Base-by-base conservation (phyloP, 2,888 invertebrate species). In the Protodeltote pygarga region DNA sequence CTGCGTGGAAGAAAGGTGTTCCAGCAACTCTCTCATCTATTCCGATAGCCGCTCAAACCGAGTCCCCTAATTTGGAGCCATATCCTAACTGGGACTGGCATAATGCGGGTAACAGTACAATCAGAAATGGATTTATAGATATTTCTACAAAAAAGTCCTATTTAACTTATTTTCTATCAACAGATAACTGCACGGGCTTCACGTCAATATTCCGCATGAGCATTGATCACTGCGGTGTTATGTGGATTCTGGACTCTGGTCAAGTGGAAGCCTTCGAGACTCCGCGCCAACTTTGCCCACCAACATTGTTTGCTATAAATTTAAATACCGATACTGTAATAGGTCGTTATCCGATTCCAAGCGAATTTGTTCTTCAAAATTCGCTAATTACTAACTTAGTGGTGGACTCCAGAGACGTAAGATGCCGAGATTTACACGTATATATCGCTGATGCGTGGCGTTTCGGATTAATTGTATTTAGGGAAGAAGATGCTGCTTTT, bases 231-330 rank as follows among this genome's bases (percentile, higher is more conserved):
- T 97, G 97, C 69, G 94, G 95, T 35, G 93, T 96, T 1, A 92
- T 97, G 68, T 97, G 97, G 97, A 93, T 96, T 0, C 92, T 97
- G 15, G 97, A 97, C 80, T 95, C 96, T 0, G 97, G 97, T 0
- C 94, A 95, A 73, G 93, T 95, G 0, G 94, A 96, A 73, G 93
- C 94, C 0, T 94, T 94, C 9, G 93, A 94, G 62, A 81, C 86
- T 0, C 93, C 95, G 0, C 93, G 93, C 23, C 95, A 95, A 71
- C 82, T 95, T 2, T 96, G 96, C 69, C 95, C 95, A 0, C 96
- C 96, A 0, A 94, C 95, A 42, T 90, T 97, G 24, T 93, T 94
- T 39, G 94, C 95, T n/a, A 96, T 95, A 67, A 94, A 96, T 72
- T 83, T 97, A 23, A 87, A 88, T 21, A 95, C 94, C 0, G 94